A percentile compares a stretch with the other conserved stretches of the same genome.
These are phyloP conservation scores for Ctenopoma multispine DNA, from an alignment of 2,797 vertebrate species.

Conservation along the genomic window DNA sequence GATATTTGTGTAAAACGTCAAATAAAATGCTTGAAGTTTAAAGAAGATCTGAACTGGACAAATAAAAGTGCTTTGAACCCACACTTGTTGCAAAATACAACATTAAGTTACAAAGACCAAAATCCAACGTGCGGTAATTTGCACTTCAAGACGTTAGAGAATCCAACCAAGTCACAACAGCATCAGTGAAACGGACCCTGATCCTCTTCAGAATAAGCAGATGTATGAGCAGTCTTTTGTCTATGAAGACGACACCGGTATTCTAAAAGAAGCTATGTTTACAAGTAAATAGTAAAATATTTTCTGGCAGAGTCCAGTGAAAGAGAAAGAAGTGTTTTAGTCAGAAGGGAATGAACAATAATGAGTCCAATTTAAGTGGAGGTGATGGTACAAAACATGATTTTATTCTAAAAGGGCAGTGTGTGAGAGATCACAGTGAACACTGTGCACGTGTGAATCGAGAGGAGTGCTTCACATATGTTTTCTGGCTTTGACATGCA, in stretches of 20 bases:
- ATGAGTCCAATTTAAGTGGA: slow-evolving; percentile 10
- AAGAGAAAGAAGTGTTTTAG: neutral
- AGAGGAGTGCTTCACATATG: slow-evolving; percentile 37
- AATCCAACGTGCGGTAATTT: slow-evolving; percentile 22
- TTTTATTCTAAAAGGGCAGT: slow-evolving; percentile 53
- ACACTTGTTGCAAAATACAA: slow-evolving; percentile 7
- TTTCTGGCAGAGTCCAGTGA: neutral
- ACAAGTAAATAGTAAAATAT: slow-evolving; percentile 6
- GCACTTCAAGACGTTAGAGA: neutral
- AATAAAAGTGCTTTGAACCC: slow-evolving; percentile 33
- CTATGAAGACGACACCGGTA: slow-evolving; percentile 9
- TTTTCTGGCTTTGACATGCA: slow-evolving; percentile 19
- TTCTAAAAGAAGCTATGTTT: neutral
- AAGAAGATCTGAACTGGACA: slow-evolving; percentile 21
- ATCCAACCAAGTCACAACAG: slow-evolving; percentile 17
- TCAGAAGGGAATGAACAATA: neutral
- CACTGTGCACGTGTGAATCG: slow-evolving; percentile 21
- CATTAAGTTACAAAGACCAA: slow-evolving; percentile 25
- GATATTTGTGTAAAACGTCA: neutral
- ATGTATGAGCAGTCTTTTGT: slow-evolving; percentile 2
- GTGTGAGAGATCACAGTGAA: slow-evolving; percentile 51
- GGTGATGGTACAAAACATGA: slow-evolving; percentile 35
- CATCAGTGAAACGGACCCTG: slow-evolving; percentile 18
- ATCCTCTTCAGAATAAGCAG: slow-evolving; percentile 13
- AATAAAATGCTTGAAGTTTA: slow-evolving; percentile 39